Evolutionary conservation across 2,888 invertebrate species (phyloP).

Genomic region (Drosophila nr. perissopoda): DNA sequence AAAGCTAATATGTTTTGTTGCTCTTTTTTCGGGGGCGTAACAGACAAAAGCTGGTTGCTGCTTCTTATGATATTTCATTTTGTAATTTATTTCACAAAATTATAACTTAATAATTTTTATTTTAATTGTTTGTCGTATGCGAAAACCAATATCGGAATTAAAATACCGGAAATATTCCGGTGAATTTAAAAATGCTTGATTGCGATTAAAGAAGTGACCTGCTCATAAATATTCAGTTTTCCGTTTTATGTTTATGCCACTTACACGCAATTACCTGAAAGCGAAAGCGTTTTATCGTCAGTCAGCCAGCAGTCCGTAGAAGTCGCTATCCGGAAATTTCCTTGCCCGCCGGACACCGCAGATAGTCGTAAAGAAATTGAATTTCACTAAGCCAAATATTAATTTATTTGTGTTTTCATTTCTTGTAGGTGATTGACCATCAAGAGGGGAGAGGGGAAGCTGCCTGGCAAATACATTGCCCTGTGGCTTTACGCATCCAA

Average conservation of each 20-base stretch:
- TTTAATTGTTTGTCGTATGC: not conserved
- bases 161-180: constrained; percentile 39
- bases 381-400: constrained; percentile 79
- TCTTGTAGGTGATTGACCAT: constrained; percentile 71
- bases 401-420: constrained; percentile 80
- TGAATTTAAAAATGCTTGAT: not conserved
- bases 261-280: constrained; percentile 80
- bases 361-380: constrained; percentile 74
- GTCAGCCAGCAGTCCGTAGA: constrained; percentile 33
- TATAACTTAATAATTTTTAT: not conserved
- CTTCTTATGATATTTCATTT: not conserved
- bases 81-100: too few species aligned
- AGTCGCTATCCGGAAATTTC: not conserved
- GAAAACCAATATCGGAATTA: constrained; percentile 9
- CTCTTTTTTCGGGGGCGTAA: not conserved
- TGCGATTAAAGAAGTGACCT: constrained; percentile 23
- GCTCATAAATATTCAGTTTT: constrained; percentile 62
- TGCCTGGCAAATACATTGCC: constrained; percentile 29
- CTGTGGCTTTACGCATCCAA: constrained; percentile 70
- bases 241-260: constrained; percentile 75
- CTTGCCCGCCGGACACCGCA: constrained; percentile 32
- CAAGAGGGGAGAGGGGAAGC: constrained; percentile 3
- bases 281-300: constrained; percentile 77
- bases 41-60: too few species aligned
- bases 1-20: not conserved